A percentile compares a stretch with the other conserved stretches of the same genome.
Conservation (phyloP, 2,113 vertebrate genomes). For the Hydropotes inermis region DNA sequence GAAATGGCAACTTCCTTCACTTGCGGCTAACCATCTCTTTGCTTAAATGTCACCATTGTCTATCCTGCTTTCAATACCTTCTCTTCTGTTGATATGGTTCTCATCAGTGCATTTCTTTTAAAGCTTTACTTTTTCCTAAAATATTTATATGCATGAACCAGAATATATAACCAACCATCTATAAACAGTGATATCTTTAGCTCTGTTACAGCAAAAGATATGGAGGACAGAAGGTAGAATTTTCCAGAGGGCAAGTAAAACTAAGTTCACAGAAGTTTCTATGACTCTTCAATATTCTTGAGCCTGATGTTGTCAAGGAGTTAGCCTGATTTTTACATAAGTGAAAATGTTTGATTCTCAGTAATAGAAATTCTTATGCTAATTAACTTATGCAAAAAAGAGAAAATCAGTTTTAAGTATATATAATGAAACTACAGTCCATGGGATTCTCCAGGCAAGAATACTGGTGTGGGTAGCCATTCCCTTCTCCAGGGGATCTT, state of each 20-base stretch:
- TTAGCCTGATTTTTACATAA: background rate
- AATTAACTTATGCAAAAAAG: background rate
- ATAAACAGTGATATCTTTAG: background rate
- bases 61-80: background rate
- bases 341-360: background rate
- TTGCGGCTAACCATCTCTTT: background rate
- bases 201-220: background rate
- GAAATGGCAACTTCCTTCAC: accelerated
- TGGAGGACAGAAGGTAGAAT: background rate
- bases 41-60: background rate
- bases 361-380: background rate
- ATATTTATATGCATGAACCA: background rate
- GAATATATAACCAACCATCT: background rate
- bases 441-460: background rate
- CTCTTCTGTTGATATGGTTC: background rate
- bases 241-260: background rate
- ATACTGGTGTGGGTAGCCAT: background rate
- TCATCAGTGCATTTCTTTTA: background rate
- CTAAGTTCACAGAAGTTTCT: background rate
- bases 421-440: background rate
- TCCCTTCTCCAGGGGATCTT: background rate
- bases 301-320: background rate
- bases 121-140: background rate
- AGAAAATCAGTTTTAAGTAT: background rate
- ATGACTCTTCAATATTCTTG: background rate